Base-by-base conservation (phyloP, 53 echinoderm and acorn worm genomes). In the Astropecten irregularis region DNA sequence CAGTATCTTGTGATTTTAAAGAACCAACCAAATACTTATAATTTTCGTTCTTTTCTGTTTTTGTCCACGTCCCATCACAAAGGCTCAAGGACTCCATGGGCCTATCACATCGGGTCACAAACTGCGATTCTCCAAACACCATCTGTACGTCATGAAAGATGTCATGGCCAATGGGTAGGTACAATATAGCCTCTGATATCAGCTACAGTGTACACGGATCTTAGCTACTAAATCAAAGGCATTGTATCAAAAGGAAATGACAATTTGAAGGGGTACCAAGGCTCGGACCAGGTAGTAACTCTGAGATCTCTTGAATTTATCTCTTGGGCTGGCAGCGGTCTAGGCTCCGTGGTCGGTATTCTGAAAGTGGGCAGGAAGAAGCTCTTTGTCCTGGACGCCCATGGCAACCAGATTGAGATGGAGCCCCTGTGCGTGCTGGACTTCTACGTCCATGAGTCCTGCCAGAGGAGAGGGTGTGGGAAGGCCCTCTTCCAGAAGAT, bases 371-470 rank as follows among this genome's bases (percentile, higher is more conserved):
- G 99, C 10, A 84, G 90, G 30, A 97, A 97, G 85, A 94, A 91
- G 37, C 84, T 97, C 1, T 94, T 97, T 76, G 92, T 94, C 32
- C 48, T 94, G 36, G 94, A 97, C 65, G 82, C 73, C 70, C 92
- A 97, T 77, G 92, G 94, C 61, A 94, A 94, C 81, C 99, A 97
- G 85, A 87, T 71, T 32, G 99, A 97, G 88, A 92, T 97, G 94
- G 90, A 97, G 66, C 99, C 99, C 2, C 40, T 97, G 65, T 97
- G 99, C 54, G 76, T 97, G 29, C 88, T 97, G 16, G 99, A 97
- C 69, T 97, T 97, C 84, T 97, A 97, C 65, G 94, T 97, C 35
- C 99, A 97, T 51, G 99, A 97, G 57, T 97, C 94, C 4, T 94
- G 94, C 54, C 99, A 97, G 55, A 82, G 99, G 74, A 92, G 87